These are phyloP conservation scores for Psittacara wagleri DNA, from an alignment of 2,113 vertebrate species.

Conservation along the genomic window DNA sequence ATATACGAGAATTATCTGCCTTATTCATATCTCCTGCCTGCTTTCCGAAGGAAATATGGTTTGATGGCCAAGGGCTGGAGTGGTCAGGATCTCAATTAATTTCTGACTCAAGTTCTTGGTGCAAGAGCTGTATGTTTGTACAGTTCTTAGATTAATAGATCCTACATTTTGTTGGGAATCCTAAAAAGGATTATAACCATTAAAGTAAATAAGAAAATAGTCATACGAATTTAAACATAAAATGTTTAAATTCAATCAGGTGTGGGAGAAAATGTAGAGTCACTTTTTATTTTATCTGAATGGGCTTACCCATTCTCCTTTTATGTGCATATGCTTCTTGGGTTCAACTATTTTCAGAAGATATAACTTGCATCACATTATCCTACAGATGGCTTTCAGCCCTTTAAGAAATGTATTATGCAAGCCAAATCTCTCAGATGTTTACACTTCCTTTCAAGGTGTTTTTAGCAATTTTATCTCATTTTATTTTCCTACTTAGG, in stretches of 20 bases:
- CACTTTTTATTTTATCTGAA: not conserved
- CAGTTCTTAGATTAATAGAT: not conserved
- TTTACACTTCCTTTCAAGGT: slow-evolving; percentile 41
- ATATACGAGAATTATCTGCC: not conserved
- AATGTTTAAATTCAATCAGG: not conserved
- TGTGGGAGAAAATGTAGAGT: not conserved
- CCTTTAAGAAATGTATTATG: slow-evolving; percentile 19
- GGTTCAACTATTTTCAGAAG: not conserved
- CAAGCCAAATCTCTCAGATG: not conserved
- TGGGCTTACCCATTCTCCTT: not conserved
- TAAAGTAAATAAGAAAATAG: not conserved
- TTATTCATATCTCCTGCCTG: not conserved
- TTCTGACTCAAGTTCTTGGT: not conserved
- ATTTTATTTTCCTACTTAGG: slow-evolving; percentile 10
- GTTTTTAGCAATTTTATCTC: not conserved
- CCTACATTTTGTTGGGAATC: not conserved
- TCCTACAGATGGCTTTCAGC: slow-evolving; percentile 6
- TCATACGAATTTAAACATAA: not conserved
- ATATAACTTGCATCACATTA: not conserved
- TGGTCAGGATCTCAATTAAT: not conserved
- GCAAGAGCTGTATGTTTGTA: not conserved
- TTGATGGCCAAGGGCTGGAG: not conserved
- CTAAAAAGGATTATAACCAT: not conserved
- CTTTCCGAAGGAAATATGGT: not conserved
- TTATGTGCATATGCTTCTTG: not conserved